phyloP scores from a whole-genome alignment of 2,797 vertebrate species.

The Urophycis tenuis region DNA sequence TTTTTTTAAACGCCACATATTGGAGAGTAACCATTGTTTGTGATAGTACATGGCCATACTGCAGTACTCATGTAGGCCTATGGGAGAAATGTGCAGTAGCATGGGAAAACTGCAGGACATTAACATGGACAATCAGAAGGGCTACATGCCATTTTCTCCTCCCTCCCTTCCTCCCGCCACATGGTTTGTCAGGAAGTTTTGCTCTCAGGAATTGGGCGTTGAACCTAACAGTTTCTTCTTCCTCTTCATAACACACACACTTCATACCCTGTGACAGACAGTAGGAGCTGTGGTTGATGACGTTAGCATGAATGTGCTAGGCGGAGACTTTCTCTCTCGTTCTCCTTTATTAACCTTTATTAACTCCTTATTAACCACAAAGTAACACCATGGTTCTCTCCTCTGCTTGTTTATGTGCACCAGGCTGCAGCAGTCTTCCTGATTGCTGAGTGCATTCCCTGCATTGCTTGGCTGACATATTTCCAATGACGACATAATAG shows the following conservation, averaged over 20 bases:
- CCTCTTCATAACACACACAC: conserved; percentile 29
- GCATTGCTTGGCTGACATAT: conserved; percentile 44
- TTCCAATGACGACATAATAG: conserved; percentile 48
- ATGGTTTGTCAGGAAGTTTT: conserved; percentile 58
- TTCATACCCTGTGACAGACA: too few relatives aligned
- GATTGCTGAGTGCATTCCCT: conserved; percentile 40
- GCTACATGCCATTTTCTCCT: conserved; percentile 15
- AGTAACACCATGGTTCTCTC: background rate
- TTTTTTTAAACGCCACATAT: background rate
- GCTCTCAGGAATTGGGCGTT: conserved; percentile 62
- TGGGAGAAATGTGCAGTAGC: background rate
- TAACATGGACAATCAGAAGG: background rate
- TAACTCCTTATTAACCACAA: background rate
- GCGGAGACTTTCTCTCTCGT: too few relatives aligned
- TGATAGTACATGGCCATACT: background rate
- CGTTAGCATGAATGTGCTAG: background rate
- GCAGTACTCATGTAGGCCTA: too few relatives aligned
- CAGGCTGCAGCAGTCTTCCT: conserved; percentile 46
- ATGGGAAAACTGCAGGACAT: too few relatives aligned
- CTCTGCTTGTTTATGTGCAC: conserved; percentile 20
- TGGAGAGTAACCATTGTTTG: background rate
- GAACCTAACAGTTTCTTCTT: conserved; percentile 50
- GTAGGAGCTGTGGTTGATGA: background rate
- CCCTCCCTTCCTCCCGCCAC: conserved; percentile 43
- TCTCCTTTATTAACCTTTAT: background rate